phyloP scores from a whole-genome alignment of 2,797 vertebrate species.

The Falco rusticolus region DNA sequence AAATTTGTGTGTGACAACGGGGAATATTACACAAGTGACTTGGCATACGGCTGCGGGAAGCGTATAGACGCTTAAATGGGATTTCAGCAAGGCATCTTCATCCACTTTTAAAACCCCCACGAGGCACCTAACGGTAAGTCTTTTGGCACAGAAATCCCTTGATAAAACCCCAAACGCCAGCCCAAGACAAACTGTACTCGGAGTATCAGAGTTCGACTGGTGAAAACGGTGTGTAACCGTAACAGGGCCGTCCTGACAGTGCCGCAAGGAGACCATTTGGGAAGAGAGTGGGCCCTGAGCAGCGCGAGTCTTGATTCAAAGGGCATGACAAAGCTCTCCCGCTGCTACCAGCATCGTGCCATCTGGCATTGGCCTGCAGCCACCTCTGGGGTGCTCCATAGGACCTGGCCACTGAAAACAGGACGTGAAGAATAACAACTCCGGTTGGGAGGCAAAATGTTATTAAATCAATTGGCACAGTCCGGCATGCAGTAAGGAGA shows the following conservation, averaged over 20 bases:
- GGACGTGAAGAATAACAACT: background rate
- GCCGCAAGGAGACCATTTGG: background rate
- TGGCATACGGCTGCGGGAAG: background rate
- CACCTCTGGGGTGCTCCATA: background rate
- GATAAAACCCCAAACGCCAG: background rate
- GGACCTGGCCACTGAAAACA: background rate
- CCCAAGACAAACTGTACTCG: background rate
- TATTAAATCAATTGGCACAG: background rate
- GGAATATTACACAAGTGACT: background rate
- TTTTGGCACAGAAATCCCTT: background rate
- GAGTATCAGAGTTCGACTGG: background rate
- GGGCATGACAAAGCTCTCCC: background rate
- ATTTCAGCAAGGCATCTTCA: background rate
- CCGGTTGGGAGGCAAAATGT: background rate
- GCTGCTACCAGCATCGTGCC: background rate
- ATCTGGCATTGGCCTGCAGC: background rate
- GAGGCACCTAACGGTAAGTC: background rate
- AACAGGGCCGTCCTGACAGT: background rate
- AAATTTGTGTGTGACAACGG: fast-evolving
- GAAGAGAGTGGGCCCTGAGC: background rate
- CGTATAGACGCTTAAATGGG: fast-evolving
- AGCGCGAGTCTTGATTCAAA: background rate
- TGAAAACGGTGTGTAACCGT: background rate
- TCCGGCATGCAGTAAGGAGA: background rate
- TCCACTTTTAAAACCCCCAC: background rate